phyloP scores from a whole-genome alignment of 2,888 invertebrate species.

The Pterostichus niger region DNA sequence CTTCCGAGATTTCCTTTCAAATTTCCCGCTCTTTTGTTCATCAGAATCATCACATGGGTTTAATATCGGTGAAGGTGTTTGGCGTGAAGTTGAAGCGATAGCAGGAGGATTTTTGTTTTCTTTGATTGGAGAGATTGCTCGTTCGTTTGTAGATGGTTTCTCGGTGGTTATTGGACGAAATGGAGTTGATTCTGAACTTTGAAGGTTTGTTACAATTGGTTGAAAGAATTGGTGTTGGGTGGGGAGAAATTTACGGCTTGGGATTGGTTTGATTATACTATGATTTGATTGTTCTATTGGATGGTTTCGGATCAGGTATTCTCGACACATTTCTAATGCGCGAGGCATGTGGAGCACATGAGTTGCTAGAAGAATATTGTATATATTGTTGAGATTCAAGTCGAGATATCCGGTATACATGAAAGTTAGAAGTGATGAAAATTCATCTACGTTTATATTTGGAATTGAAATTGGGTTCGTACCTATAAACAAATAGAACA shows the following conservation, averaged over 20 bases:
- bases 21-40: slow-evolving; percentile 59
- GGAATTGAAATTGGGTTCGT: slow-evolving; percentile 77
- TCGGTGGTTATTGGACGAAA: slow-evolving; percentile 71
- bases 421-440: slow-evolving; percentile 85
- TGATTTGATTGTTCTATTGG: slow-evolving; percentile 69
- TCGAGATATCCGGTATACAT: slow-evolving; percentile 88
- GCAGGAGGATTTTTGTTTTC: slow-evolving; percentile 68
- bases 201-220: slow-evolving; percentile 69
- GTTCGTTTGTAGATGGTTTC: slow-evolving; percentile 21
- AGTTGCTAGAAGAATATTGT: slow-evolving; percentile 85
- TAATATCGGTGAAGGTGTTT: slow-evolving; percentile 62
- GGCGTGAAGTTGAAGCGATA: slow-evolving; percentile 56
- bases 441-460: slow-evolving; percentile 81
- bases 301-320: slow-evolving; percentile 81
- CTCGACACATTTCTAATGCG: slow-evolving; percentile 84
- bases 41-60: slow-evolving; percentile 64
- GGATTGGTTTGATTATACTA: slow-evolving; percentile 80
- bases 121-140: slow-evolving; percentile 56
- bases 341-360: slow-evolving; percentile 87
- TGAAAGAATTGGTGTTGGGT: slow-evolving; percentile 72
- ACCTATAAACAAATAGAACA: slow-evolving; percentile 70
- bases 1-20: slow-evolving; percentile 57
- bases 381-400: slow-evolving; percentile 84
- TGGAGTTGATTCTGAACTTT: slow-evolving; percentile 74
- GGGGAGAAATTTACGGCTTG: slow-evolving; percentile 76